These are phyloP conservation scores for Centropus bengalensis DNA, from an alignment of 2,113 vertebrate species.

Conservation along the genomic window DNA sequence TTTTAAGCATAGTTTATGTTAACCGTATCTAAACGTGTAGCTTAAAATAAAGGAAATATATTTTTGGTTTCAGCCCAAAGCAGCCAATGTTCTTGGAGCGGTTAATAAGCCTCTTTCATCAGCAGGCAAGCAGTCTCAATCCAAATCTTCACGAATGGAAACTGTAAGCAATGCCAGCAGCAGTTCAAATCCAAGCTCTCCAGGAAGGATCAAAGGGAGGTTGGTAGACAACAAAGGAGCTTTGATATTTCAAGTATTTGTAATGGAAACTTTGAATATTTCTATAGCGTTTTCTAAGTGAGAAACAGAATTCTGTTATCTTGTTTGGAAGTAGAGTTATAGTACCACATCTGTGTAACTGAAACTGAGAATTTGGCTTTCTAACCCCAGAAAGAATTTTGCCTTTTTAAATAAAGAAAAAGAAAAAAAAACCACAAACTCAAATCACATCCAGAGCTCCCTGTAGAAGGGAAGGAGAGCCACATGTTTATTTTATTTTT, in stretches of 20 bases:
- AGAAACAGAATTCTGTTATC: background rate
- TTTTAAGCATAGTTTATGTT: slow-evolving; percentile 35
- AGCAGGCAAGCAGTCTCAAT: slow-evolving; percentile 95
- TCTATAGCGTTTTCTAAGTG: background rate
- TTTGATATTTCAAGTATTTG: slow-evolving; percentile 54
- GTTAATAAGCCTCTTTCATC: slow-evolving; percentile 97
- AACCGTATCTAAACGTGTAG: slow-evolving; percentile 14
- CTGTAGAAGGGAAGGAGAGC: background rate
- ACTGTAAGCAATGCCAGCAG: slow-evolving; percentile 96
- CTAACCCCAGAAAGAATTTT: background rate
- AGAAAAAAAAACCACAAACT: background rate
- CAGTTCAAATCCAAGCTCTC: slow-evolving; percentile 95
- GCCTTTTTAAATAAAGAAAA: background rate
- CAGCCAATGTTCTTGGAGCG: slow-evolving; percentile 95
- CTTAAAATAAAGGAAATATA: slow-evolving; percentile 54
- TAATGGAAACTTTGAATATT: slow-evolving; percentile 38
- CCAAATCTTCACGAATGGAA: slow-evolving; percentile 97
- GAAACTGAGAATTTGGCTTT: background rate
- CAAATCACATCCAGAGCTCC: background rate
- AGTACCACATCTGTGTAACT: background rate
- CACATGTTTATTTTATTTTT: background rate
- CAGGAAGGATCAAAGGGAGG: slow-evolving; percentile 95
- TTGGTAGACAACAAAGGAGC: slow-evolving; percentile 65
- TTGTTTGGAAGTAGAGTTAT: background rate
- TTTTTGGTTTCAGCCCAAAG: slow-evolving; percentile 90